These are phyloP conservation scores for Diplodus puntazzo DNA, from an alignment of 2,797 vertebrate genomes.

Conservation along the genomic window DNA sequence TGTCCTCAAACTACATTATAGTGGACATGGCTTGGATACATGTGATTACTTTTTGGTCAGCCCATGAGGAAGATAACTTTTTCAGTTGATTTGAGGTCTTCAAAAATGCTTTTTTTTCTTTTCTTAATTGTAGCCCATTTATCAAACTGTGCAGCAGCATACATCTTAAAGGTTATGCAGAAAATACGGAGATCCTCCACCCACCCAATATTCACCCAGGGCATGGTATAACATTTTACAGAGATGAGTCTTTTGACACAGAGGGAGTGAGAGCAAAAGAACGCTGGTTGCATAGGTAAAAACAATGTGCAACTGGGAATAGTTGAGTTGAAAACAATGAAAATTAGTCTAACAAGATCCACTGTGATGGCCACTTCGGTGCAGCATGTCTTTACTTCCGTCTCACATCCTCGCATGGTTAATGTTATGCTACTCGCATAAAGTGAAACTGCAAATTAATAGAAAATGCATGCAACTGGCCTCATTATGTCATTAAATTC, in stretches of 20 bases:
- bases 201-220: slow-evolving; percentile 4
- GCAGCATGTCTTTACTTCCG: slow-evolving; percentile 16
- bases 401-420: neutral
- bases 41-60: neutral
- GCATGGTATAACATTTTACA: slow-evolving; percentile 12
- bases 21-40: too few relatives aligned
- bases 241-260: slow-evolving; percentile 20
- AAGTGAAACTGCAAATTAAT: slow-evolving; percentile 62
- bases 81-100: neutral
- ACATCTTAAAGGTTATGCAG: slow-evolving; percentile 17
- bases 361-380: slow-evolving; percentile 53
- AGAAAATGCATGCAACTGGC: slow-evolving; percentile 63
- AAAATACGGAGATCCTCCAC: neutral
- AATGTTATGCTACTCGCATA: slow-evolving; percentile 33
- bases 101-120: neutral
- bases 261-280: slow-evolving; percentile 13
- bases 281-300: slow-evolving; percentile 14
- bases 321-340: slow-evolving; percentile 10
- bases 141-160: slow-evolving; percentile 12
- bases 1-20: too few relatives aligned
- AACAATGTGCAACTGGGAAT: slow-evolving; percentile 30
- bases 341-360: slow-evolving; percentile 52
- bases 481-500: slow-evolving; percentile 81
- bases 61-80: neutral
- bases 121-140: neutral